Evolutionary conservation across 2,888 invertebrate species (phyloP), one percentile per base, ranked within the genome.

Genomic region (Xestobium rufovillosum): DNA sequence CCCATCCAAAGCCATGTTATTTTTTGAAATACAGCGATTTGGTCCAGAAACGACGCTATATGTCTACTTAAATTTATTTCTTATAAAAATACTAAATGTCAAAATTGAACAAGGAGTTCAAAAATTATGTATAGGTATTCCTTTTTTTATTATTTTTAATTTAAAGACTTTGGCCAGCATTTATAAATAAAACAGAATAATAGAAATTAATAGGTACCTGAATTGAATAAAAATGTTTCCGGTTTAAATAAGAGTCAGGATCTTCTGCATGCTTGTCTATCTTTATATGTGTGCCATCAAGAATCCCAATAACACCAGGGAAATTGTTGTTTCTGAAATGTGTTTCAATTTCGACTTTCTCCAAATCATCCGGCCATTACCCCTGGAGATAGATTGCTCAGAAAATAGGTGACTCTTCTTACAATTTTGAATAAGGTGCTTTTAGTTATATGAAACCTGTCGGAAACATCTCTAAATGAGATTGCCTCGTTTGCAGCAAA

Each of bases 201-300:
- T n/a, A n/a, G n/a, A 3, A 26, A 8, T 11, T 9, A 11, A 11
- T 28, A 28, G 6, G 8, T 44, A 42, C 42, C 36, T 44, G 42
- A 26, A 39, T 33, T 16, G 44, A 44, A 23, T 8, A 10, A 10
- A 27, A 8, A 8, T 23, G 23, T n/a, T 43, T 29, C 8, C 39
- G 13, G 26, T 42, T 44, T 11, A 38, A 10, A 38, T 47, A 47
- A n/a, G 39, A 46, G 28, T 41, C 38, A 10, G 45, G 34, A 38
- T 44, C 44, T 16, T 41, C 34, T 33, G 28, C 29, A 6, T 43
- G 47, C 19, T 45, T 45, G 26, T 48, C 43, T 11, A 48, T 43
- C 23, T 26, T 36, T 11, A 43, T 39, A 17, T 45, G 47, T 12
- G 37, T 38, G 1, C 41, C 44, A 38, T 42, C 44, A 31, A 42